Percentiles rank a stretch among this genome's conserved stretches.
Conservation (phyloP, 2,113 vertebrate species). For the Strix uralensis region DNA sequence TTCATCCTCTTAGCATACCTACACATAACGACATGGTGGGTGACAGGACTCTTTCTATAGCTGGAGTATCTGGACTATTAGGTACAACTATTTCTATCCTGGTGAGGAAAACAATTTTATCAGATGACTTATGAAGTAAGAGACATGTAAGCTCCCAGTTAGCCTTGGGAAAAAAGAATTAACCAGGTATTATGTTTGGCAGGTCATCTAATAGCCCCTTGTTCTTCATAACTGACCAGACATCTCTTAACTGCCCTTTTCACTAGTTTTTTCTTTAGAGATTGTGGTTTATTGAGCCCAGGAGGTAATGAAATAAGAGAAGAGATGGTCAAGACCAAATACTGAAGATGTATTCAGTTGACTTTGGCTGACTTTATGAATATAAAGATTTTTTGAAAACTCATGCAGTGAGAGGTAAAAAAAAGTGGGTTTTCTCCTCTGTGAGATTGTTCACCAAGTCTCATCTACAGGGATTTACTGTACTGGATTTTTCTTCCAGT, state of each 20-base stretch:
- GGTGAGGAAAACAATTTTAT: neutral
- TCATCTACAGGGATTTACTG: neutral
- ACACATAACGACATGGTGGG: neutral
- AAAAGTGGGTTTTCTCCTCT: neutral
- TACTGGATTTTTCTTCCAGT: neutral
- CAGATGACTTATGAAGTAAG: neutral
- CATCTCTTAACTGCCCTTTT: neutral
- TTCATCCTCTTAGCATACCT: neutral
- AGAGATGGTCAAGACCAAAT: neutral
- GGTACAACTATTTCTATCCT: neutral
- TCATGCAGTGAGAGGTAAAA: neutral
- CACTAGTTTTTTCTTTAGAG: neutral
- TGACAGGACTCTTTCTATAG: neutral
- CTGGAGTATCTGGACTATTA: neutral
- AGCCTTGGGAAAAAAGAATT: neutral
- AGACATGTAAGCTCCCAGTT: neutral
- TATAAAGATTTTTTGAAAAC: neutral
- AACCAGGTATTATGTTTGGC: neutral
- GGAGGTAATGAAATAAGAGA: neutral
- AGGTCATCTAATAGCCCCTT: neutral
- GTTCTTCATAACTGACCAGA: neutral
- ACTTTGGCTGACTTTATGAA: neutral
- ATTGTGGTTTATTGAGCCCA: neutral
- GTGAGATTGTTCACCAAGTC: neutral
- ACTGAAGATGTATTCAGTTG: neutral